Evolutionary conservation across 2,113 vertebrate genomes (phyloP), one percentile per base, ranked within the genome.

Genomic region (Myotis yumanensis): DNA sequence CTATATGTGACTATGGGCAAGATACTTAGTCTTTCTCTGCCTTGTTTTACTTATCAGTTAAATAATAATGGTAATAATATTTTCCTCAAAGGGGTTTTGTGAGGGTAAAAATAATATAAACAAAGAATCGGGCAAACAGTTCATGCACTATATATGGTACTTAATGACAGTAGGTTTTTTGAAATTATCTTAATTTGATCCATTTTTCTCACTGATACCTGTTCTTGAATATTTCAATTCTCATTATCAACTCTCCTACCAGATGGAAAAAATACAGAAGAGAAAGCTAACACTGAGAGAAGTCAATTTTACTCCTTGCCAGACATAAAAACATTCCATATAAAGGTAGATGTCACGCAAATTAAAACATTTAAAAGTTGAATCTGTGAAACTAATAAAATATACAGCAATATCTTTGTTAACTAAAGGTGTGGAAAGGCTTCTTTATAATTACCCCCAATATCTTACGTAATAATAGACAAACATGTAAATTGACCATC

Each of bases 71-170:
- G 25, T 82, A 54, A 76, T 40, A 51, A 16, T 28, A 25, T 66
- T 90, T 95, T 64, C 51, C 57, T 84, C 51, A 84, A 88, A 90
- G 76, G 2, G 25, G 62, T 76, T 88, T 80, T 85, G 25, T 94
- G 18, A 86, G 43, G 16, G 11, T 51, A 84, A 94, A 88, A 94
- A 76, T 51, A 32, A 75, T 30, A 52, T 4, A 52, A 76, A 72
- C 22, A 85, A 57, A 94, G 54, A 73, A 52, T 3, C 3, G 40
- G 80, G 17, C 20, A 79, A 75, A 62, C 23, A 88, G 48, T 79
- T 59, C 28, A 30, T 80, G 62, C 9, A 79, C 25, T 40, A 7
- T 59, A 72, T n/a, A 54, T n/a, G 14, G 20, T 30, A 57, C 66
- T 90, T 94, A 82, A 66, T 14, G 72, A 32, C 6, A 72, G 30